A percentile compares a stretch with the other conserved stretches of the same genome.
Conservation (phyloP, 92 coral and sea anemone genomes). For the Zoanthus gigantus region DNA sequence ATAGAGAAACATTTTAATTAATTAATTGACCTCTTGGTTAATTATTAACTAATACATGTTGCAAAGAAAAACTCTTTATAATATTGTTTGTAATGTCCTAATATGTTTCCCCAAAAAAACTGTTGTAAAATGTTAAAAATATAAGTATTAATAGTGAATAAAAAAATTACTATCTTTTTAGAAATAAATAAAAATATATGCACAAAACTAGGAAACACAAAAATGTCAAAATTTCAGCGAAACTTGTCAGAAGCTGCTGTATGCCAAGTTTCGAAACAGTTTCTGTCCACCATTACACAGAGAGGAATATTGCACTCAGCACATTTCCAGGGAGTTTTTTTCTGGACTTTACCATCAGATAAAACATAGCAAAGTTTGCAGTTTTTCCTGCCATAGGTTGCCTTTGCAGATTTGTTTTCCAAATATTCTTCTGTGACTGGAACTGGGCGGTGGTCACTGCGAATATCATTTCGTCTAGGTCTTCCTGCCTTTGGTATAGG, state of each 20-base stretch:
- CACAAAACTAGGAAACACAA: conserved; percentile 28
- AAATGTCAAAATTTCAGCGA: neutral
- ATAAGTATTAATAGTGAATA: conserved; percentile 12
- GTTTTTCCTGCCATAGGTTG: conserved; percentile 13
- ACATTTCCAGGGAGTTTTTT: conserved; percentile 23
- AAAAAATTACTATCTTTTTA: neutral
- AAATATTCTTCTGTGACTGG: conserved; percentile 7
- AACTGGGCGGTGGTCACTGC: conserved; percentile 3
- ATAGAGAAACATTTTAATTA: no score
- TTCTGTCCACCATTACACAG: conserved; percentile 21
- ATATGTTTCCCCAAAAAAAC: no score
- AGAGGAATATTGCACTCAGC: conserved; percentile 6
- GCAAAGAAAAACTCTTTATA: conserved; percentile 7
- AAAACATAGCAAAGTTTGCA: conserved; percentile 16
- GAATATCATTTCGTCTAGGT: neutral
- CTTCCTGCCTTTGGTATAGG: conserved; percentile 13
- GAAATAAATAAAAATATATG: conserved; percentile 2
- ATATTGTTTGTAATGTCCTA: conserved; percentile 9
- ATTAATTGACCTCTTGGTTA: no score
- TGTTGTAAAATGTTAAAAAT: no score
- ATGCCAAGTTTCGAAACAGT: conserved; percentile 31
- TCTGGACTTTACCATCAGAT: conserved; percentile 4
- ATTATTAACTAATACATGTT: no score
- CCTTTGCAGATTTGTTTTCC: conserved; percentile 19
- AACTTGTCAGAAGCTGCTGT: conserved; percentile 27